Base-by-base conservation (phyloP, 37 sponge, comb jelly and placozoan species). In the Axinella damicornis region DNA sequence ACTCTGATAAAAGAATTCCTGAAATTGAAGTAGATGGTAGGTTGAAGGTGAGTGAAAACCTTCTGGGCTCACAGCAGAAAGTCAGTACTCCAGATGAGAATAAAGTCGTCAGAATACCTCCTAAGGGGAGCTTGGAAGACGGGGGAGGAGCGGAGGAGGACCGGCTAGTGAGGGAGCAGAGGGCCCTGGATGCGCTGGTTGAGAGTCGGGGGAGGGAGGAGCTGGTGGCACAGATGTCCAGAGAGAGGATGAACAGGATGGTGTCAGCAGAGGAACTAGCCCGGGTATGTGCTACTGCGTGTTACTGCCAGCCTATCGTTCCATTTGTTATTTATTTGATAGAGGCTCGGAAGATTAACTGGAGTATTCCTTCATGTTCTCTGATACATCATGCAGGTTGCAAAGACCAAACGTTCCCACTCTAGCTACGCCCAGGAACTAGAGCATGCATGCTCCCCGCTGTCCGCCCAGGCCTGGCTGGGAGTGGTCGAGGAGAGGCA, bases 401-500 rank as follows among this genome's bases (percentile, higher is more conserved):
- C 68, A 18, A 65, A 27, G 18, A 31, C 32, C 22, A 62, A 64
- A 24, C 67, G 78, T 24, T 13, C 31, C 13, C 22, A 57, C 17
- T 19, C 60, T 25, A 61, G 63, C 32, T 80, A 79, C 71, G 6
- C 20, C 0, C 21, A 63, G 20, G 73, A 81, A n/a, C 77, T 88
- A 21, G 76, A 88, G 62, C 76, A 68, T 24, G 58, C 77, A 31
- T 2, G 69, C 34, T 31, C 61, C 17, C 89, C 83, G 5, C 62
- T 88, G 46, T 54, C 69, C 14, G 66, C 69, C 5, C 32, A 55
- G 16, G 89, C 77, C 5, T 77, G 83, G 83, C 53, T 67, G 21
- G 83, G 78, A 0, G 14, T 88, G 25, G 73, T 88, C 5, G 5
- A 68, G 33, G 78, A 88, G 68, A 82, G 83, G 21, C n/a, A 67